Evolutionary conservation across 2,113 vertebrate species (phyloP), one percentile per base, ranked within the genome.

Genomic region (Eupsittula cactorum): DNA sequence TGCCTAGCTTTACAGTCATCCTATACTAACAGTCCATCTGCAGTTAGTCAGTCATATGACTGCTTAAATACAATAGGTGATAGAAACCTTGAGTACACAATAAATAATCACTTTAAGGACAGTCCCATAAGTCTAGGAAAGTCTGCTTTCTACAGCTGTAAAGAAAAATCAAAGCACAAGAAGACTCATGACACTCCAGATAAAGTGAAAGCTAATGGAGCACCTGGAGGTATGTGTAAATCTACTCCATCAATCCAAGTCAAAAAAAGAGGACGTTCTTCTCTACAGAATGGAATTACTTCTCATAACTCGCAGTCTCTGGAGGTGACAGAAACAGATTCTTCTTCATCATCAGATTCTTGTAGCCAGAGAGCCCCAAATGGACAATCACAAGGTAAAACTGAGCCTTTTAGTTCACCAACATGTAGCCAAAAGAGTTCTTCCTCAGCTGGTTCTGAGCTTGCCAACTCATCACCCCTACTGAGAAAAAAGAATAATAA

Each of bases 41-140:
- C 97, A 19, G 97, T 98, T 64, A 99, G 98, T 46, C 99, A 99
- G 94, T 99, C 98, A 14, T 98, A 97, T 1, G 98, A 99, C 62
- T 99, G 98, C 88, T 98, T 99, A 68, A 98, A 98, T 96, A 96
- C 92, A 76, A 97, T 98, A 87, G 97, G 95, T 14, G 88, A 91
- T 9, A 96, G 91, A 62, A 98, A 97, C 92, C 86, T 97, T 33
- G 97, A 98, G 13, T 97, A 92, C 57, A 64, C 91, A 79, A 95
- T 95, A 85, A 97, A 89, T 63, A 94, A 94, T 79, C 97, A 93
- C 82, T 95, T 98, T 39, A 97, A 97, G 88, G 97, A 98, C 92
- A 97, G 95, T 63, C 63, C 96, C 16, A 70, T 97, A 77, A 98
- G 94, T 79, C 75, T 97, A 62, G 96, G 93, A 74, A 97, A 95